Base-by-base conservation (phyloP, 1,140 invertebrate genomes). In the Coelopa frigida region DNA sequence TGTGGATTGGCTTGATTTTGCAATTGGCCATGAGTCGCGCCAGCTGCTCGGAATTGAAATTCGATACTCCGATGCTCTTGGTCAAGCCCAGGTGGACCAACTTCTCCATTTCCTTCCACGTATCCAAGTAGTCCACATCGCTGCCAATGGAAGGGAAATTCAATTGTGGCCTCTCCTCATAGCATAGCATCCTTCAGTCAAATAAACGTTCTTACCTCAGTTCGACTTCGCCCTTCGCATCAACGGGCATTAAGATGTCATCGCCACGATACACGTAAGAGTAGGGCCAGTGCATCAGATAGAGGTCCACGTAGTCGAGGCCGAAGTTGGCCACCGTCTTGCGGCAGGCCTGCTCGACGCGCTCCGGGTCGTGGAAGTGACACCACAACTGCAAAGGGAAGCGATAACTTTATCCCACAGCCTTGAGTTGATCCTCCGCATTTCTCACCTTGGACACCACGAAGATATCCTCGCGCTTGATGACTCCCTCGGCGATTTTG, bases 211-310 rank as follows among this genome's bases (percentile, higher is more conserved):
- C 20, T 46, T 35, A 66, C 62, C 44, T 66, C 22, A 44, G 32
- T 44, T 60, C 52, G 32, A 78, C 71, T 55, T 82, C 80, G 2
- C 79, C 81, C 51, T 79, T 72, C 31, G 73, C 74, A 66, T 83
- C 76, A n/a, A 56, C 65, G 18, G 69, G 69, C 51, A 70, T 68
- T 48, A 70, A 55, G 18, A 58, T 58, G 14, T 56, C 54, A 38
- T 64, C 65, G 1, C 57, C 54, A 59, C 73, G 75, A 70, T 63
- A 46, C 18, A 59, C 56, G 56, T 78, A 85, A 3, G 72, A 83
- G 48, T 83, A 76, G 6, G 90, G 90, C 87, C 87, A 94, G 61
- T 95, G 91, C 56, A 95, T 80, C 3, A 94, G 74, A 61, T 83
- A 93, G 0, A 94, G 70, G 69, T 95, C 90, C 0, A 95, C 58